Base-by-base conservation (phyloP, 2,113 vertebrate species). In the Stegastes partitus region DNA sequence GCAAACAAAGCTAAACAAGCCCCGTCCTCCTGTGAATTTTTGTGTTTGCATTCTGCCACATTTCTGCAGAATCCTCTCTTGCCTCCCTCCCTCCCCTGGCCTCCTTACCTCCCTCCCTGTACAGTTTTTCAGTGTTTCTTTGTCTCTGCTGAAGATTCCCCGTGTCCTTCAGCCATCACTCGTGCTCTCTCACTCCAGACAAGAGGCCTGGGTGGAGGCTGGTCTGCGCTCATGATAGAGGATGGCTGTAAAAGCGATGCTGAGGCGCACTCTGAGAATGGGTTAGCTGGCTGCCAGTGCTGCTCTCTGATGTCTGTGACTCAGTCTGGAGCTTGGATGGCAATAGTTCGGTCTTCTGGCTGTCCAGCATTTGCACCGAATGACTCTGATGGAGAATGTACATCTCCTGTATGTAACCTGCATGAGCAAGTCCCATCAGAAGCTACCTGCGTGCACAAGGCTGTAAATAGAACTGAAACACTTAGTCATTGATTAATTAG, bases 61-160 rank as follows among this genome's bases (percentile, higher is more conserved):
- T 68, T 70, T 75, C 62, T 74, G 51, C 71, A 57, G 26, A 56
- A 51, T 34, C 39, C 39, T 15, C 11, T 34, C 31, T 34, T 61
- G 23, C 19, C 16, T 72, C 37, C 39, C 26, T 6, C 37, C 37
- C 11, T 1, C 7, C 37, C 37, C 37, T 9, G 3, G 8, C 8
- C 37, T 39, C 37, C 11, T 59, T 42, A 11, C 68, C 12, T 51
- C 28, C 54, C 12, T 53, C 49, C 18, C 47, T 21, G 31, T 26
- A 19, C n/a, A 51, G 61, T 56, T 62, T 69, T 11, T 78, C 51
- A 34, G 3, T 45, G 53, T 65, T n/a, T 77, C 74, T 79, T 73
- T 69, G 72, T 84, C 68, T 87, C 70, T 3, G 59, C 47, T 42
- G 73, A 82, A 79, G 87, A 88, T 81, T 84, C 75, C 67, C 57